phyloP scores from a whole-genome alignment of 2,888 invertebrate species.

The Lordiphosa fenestrarum region DNA sequence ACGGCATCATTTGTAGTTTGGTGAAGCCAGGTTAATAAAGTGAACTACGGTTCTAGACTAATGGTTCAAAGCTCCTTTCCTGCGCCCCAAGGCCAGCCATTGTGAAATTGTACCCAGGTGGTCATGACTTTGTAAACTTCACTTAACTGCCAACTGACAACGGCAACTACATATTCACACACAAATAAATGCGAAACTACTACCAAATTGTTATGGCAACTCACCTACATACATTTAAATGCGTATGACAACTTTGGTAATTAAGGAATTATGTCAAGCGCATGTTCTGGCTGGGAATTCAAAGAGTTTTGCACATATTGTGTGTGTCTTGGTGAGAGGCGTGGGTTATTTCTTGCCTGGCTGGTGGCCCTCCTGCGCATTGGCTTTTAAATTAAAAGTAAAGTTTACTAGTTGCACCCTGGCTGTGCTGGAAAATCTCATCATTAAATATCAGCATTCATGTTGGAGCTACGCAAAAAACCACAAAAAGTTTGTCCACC shows the following conservation, averaged over 20 bases:
- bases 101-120: too few species aligned
- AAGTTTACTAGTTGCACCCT: too few species aligned
- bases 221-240: slow-evolving; percentile 27
- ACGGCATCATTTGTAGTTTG: too few species aligned
- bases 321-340: background rate
- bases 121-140: too few species aligned
- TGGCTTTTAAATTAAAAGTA: slow-evolving; percentile 26
- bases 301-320: slow-evolving; percentile 10
- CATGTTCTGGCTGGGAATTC: slow-evolving; percentile 36
- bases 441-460: slow-evolving; percentile 3
- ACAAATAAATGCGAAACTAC: too few species aligned
- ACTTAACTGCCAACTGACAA: too few species aligned
- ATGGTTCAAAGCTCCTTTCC: too few species aligned
- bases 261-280: slow-evolving; percentile 72
- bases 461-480: slow-evolving; percentile 8
- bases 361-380: slow-evolving; percentile 19
- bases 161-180: too few species aligned
- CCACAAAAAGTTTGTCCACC: slow-evolving; percentile 30
- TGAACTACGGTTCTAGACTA: too few species aligned
- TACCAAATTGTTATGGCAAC: slow-evolving; percentile 18
- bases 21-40: too few species aligned
- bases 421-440: slow-evolving; percentile 9
- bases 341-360: slow-evolving; percentile 38
- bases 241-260: slow-evolving; percentile 69
- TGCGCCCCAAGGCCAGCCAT: too few species aligned